phyloP scores from a whole-genome alignment of 2,113 vertebrate species.

The Petromus typicus region DNA sequence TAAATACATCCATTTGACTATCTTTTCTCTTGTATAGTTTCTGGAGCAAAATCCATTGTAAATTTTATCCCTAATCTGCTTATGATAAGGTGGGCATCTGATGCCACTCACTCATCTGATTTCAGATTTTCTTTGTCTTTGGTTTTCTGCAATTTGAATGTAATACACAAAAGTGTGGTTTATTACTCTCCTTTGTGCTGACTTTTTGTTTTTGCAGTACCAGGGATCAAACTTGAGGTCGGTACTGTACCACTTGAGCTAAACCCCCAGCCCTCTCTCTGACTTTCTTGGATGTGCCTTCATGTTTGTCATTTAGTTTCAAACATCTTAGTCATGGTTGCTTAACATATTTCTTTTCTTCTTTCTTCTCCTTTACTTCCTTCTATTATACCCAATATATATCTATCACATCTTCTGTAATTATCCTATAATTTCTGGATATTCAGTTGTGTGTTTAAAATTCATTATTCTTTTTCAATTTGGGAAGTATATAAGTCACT shows the following conservation, averaged over 20 bases:
- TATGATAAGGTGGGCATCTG: not conserved
- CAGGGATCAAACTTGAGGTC: too few relatives aligned
- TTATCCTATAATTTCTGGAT: not conserved
- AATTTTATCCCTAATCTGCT: not conserved
- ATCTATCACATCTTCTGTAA: not conserved
- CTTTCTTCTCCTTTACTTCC: not conserved
- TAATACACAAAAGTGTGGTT: not conserved
- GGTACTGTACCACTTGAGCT: too few relatives aligned
- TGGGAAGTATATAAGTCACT: not conserved
- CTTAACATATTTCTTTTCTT: not conserved
- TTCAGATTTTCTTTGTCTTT: conserved; percentile 45
- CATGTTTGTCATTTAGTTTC: conserved; percentile 25
- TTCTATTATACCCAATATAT: not conserved
- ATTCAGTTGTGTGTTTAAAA: not conserved
- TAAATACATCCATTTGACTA: not conserved
- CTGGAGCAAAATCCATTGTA: not conserved
- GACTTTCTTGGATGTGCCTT: conserved; percentile 38
- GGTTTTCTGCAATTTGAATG: not conserved
- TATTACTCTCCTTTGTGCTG: not conserved
- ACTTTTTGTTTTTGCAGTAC: too few relatives aligned
- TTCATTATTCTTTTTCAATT: not conserved
- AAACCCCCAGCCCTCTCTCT: not conserved
- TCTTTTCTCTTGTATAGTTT: conserved; percentile 1
- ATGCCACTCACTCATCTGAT: not conserved
- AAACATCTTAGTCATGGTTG: not conserved